Conservation (phyloP, 2,113 vertebrate species). For the Labeo catla region DNA sequence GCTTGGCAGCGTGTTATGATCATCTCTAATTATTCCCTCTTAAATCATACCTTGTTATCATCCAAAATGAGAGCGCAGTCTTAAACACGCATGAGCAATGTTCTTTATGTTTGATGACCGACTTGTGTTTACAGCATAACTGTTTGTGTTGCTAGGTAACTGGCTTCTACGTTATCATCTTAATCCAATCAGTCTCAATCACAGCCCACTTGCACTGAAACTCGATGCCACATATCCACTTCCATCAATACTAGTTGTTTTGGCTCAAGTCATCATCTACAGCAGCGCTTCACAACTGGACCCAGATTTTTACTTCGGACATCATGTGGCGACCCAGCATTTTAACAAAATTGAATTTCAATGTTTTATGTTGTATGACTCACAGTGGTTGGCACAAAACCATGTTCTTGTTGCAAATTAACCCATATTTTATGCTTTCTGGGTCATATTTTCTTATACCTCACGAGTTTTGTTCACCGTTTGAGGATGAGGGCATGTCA, state of each 20-base stretch:
- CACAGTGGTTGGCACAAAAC: background rate
- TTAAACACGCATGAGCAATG: constrained; percentile 40
- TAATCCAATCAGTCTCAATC: constrained; percentile 68
- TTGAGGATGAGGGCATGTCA: background rate
- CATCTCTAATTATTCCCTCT: constrained; percentile 43
- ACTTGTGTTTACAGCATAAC: constrained; percentile 74
- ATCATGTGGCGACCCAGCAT: background rate
- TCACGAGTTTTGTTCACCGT: no score
- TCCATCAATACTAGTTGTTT: constrained; percentile 25
- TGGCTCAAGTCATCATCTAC: constrained; percentile 24
- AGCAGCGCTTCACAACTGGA: background rate
- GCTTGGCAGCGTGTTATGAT: constrained; percentile 23
- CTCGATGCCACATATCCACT: constrained; percentile 51
- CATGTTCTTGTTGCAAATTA: background rate
- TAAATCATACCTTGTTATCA: constrained; percentile 46
- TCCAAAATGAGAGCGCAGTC: constrained; percentile 51
- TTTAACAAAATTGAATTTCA: background rate
- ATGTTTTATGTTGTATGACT: background rate
- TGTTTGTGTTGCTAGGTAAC: constrained; percentile 75
- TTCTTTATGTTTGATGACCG: constrained; percentile 64
- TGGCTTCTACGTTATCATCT: constrained; percentile 57
- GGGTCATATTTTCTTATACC: background rate
- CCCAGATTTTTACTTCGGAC: background rate
- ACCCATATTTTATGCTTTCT: background rate
- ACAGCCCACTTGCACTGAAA: constrained; percentile 52